Conservation (phyloP, 2,888 invertebrate genomes). For the Ctena decussata region DNA sequence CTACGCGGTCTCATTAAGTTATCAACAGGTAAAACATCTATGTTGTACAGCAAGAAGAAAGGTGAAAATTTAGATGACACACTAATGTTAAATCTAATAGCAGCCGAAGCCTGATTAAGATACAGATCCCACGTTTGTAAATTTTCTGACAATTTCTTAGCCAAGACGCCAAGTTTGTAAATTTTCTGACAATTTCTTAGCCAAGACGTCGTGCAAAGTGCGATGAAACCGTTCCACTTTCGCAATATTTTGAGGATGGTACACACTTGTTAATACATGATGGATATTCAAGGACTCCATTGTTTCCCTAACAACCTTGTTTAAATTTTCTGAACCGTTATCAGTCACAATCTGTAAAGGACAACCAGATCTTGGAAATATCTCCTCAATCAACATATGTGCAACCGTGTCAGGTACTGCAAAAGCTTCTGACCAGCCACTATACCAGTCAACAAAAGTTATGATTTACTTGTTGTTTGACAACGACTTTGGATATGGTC, state of each 20-base stretch:
- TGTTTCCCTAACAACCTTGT: not conserved
- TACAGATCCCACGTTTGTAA: not conserved
- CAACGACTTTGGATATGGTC: conserved; percentile 1
- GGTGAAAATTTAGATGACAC: conserved; percentile 28
- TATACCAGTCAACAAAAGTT: too few species aligned
- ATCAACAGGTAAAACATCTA: conserved; percentile 53
- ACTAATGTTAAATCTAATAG: conserved; percentile 1
- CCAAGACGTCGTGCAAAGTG: not conserved
- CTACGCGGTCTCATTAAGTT: conserved; percentile 43
- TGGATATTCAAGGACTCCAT: not conserved
- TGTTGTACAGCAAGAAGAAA: conserved; percentile 48
- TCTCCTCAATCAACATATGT: conserved; percentile 14
- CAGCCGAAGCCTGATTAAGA: conserved; percentile 14
- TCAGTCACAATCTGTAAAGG: not conserved
- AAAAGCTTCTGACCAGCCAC: conserved; percentile 5
- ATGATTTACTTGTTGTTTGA: conserved; percentile 18
- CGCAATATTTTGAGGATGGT: conserved; percentile 17
- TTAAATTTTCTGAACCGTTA: conserved; percentile 14
- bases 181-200: not conserved
- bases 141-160: not conserved
- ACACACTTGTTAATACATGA: conserved; percentile 14
- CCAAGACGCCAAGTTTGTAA: not conserved
- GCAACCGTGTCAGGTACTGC: not conserved
- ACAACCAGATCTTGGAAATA: conserved; percentile 19
- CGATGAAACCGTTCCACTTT: conserved; percentile 24